A percentile compares a stretch with the other conserved stretches of the same genome.
Conservation (phyloP, 2,888 invertebrate genomes). For the Cataglyphis albicans region DNA sequence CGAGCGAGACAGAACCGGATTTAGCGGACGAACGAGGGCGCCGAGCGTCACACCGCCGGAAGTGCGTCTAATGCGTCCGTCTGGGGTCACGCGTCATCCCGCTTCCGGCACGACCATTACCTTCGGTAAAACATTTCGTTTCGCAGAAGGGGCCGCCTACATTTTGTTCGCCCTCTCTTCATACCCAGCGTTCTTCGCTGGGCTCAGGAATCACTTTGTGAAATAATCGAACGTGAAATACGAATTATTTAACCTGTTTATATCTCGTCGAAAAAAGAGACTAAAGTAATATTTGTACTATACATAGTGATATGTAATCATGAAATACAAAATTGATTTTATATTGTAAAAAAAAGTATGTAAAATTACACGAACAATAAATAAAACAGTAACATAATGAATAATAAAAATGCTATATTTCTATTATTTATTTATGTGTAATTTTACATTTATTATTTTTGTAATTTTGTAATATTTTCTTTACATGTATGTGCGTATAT, state of each 20-base stretch:
- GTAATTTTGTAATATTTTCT: no score
- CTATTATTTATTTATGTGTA: not conserved
- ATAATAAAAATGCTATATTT: not conserved
- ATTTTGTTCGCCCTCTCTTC: slow-evolving; percentile 41
- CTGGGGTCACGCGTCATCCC: slow-evolving; percentile 85
- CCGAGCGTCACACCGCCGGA: slow-evolving; percentile 86
- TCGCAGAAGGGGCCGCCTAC: slow-evolving; percentile 64
- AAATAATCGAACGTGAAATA: slow-evolving; percentile 7
- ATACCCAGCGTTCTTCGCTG: not conserved
- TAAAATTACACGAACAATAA: not conserved
- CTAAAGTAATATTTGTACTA: not conserved
- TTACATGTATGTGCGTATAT: no score
- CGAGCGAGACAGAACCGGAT: slow-evolving; percentile 68
- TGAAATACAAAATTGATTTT: not conserved
- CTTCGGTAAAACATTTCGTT: slow-evolving; percentile 77
- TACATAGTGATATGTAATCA: not conserved
- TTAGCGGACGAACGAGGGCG: slow-evolving; percentile 72
- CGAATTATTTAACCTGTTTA: slow-evolving; percentile 5
- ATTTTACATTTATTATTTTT: not conserved
- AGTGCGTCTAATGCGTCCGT: slow-evolving; percentile 89
- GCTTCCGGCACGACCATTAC: slow-evolving; percentile 85
- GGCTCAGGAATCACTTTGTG: not conserved
- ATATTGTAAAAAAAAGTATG: not conserved
- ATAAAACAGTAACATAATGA: not conserved
- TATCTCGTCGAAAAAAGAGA: not conserved